phyloP scores from a whole-genome alignment of 2,888 invertebrate genomes.

The Pachydiplax longipennis region DNA sequence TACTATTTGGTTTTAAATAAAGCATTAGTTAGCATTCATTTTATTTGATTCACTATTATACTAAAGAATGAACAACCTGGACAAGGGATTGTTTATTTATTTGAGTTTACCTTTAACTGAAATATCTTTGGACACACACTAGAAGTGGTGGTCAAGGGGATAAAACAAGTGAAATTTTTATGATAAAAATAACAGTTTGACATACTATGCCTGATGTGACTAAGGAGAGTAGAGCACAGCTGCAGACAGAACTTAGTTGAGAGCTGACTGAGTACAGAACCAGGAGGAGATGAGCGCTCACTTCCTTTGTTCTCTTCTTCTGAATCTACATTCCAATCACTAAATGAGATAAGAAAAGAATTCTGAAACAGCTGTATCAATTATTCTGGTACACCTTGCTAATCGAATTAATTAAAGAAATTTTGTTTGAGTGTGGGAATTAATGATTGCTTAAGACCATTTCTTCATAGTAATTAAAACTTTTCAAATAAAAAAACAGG shows the following conservation, averaged over 20 bases:
- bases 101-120: no score
- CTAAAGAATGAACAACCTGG: no score
- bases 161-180: no score
- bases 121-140: no score
- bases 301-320: background rate
- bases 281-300: background rate
- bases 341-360: background rate
- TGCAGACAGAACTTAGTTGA: conserved; percentile 51
- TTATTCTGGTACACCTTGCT: background rate
- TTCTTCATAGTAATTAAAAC: no score
- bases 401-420: background rate
- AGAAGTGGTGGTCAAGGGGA: no score
- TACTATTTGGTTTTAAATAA: background rate
- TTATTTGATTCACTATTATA: no score
- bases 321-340: background rate
- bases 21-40: no score
- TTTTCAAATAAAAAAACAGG: no score
- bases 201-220: conserved; percentile 50
- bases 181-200: background rate
- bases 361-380: background rate
- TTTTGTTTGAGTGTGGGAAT: no score
- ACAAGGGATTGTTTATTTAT: no score
- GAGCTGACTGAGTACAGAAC: conserved; percentile 48
- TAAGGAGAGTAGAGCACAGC: conserved; percentile 49
- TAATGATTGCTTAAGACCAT: no score